Evolutionary conservation across 1,140 invertebrate species (phyloP).

Genomic region (Drosophila nebulosa): DNA sequence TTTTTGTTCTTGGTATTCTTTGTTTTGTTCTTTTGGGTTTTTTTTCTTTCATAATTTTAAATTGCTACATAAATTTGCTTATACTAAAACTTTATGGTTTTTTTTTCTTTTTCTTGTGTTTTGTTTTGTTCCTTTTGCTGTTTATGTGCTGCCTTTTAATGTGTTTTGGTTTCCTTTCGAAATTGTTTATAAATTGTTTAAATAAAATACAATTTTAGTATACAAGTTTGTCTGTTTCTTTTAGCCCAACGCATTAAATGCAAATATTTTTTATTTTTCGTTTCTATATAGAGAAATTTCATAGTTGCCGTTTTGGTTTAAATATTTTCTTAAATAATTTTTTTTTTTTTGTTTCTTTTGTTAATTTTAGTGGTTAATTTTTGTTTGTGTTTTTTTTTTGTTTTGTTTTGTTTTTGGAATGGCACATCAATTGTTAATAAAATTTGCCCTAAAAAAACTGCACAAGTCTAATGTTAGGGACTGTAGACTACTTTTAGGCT

Average conservation of each 20-base stretch:
- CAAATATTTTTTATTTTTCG: conserved; percentile 52
- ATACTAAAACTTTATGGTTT: conserved; percentile 38
- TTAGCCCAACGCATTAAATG: conserved; percentile 73
- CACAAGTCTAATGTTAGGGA: conserved; percentile 54
- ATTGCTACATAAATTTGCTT: conserved; percentile 72
- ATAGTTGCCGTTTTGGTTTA: conserved; percentile 52
- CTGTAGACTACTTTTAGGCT: conserved; percentile 70
- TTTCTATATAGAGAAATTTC: conserved; percentile 23
- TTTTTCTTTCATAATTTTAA: conserved; percentile 48
- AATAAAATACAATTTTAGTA: conserved; percentile 67
- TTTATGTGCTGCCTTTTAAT: conserved; percentile 58
- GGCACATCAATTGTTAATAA: conserved; percentile 70
- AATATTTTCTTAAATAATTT: conserved; percentile 52
- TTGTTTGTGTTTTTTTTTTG: conserved; percentile 2
- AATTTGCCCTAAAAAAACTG: conserved; percentile 68
- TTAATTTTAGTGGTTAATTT: conserved; percentile 12
- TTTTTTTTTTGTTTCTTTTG: conserved; percentile 13
- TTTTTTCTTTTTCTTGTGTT: conserved; percentile 20
- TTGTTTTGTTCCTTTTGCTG: too few relatives aligned
- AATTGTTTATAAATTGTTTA: conserved; percentile 66
- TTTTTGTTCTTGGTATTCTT: conserved; percentile 29
- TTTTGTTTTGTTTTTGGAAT: conserved; percentile 52
- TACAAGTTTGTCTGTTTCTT: conserved; percentile 49
- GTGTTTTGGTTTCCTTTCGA: conserved; percentile 8
- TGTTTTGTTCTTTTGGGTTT: background rate